Evolutionary conservation across 1,140 invertebrate genomes (phyloP).

Genomic region (Drosophila mayri): DNA sequence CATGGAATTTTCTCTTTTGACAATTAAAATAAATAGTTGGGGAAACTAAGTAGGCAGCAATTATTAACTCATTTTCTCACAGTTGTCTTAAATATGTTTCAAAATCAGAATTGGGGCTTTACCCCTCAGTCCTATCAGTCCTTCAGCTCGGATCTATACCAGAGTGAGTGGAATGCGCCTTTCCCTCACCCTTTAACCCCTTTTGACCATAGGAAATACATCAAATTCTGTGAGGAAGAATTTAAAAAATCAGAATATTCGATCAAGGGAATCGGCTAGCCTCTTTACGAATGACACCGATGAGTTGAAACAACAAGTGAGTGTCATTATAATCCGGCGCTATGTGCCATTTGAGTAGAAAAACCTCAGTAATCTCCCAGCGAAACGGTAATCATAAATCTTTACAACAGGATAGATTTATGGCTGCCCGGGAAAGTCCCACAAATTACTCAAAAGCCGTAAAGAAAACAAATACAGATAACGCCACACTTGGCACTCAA

Average conservation of each 20-base stretch:
- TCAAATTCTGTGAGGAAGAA: not conserved
- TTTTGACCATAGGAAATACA: not conserved
- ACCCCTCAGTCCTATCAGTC: not conserved
- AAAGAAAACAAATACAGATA: conserved; percentile 52
- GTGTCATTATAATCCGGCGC: not conserved
- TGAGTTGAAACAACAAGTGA: not conserved
- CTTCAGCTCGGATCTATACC: not conserved
- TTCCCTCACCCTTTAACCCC: not conserved
- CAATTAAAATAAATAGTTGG: not conserved
- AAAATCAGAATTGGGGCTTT: not conserved
- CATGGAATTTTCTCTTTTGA: not conserved
- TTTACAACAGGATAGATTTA: conserved; percentile 43
- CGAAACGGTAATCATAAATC: conserved; percentile 35
- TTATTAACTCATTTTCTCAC: too few relatives aligned
- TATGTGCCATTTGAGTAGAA: not conserved
- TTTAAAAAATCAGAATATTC: not conserved
- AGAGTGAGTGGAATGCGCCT: not conserved
- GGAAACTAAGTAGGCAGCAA: not conserved
- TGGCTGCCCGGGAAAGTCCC: conserved; percentile 38
- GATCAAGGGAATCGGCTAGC: not conserved
- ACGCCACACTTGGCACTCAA: conserved; percentile 26
- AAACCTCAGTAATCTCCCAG: conserved; percentile 33
- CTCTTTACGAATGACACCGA: not conserved
- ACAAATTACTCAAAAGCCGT: conserved; percentile 41
- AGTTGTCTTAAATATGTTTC: not conserved